These are phyloP conservation scores for Leptatherina wallacei DNA, from an alignment of 2,797 vertebrate species.

Conservation along the genomic window DNA sequence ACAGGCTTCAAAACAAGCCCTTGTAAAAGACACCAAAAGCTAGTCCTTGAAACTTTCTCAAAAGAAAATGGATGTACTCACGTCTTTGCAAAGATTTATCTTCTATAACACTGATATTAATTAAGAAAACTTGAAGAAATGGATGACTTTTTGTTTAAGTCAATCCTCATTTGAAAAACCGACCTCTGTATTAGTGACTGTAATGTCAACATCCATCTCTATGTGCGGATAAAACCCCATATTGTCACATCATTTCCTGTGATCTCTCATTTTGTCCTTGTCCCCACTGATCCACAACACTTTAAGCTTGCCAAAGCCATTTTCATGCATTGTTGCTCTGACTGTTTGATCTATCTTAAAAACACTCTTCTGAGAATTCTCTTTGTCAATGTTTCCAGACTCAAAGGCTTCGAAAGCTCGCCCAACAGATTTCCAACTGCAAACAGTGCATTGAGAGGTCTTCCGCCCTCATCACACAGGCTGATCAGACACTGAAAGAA, in stretches of 20 bases:
- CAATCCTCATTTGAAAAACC: conserved; percentile 27
- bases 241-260: conserved; percentile 20
- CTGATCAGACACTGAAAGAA: conserved; percentile 96
- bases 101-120: conserved; percentile 11
- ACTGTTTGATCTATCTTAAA: conserved; percentile 1
- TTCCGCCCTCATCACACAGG: conserved; percentile 93
- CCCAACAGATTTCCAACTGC: conserved; percentile 97
- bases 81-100: conserved; percentile 12
- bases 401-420: conserved; percentile 92
- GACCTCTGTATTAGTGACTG: neutral
- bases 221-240: neutral
- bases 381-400: conserved; percentile 76
- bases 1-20: neutral
- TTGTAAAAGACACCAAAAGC: neutral
- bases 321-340: neutral
- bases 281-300: conserved; percentile 2
- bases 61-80: conserved; percentile 1
- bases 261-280: conserved; percentile 23
- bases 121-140: conserved; percentile 27
- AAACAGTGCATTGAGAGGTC: conserved; percentile 98
- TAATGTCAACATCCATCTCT: conserved; percentile 17
- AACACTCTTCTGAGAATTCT: neutral
- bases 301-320: neutral
- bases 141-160: conserved; percentile 25
- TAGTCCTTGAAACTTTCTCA: conserved; percentile 1